phyloP scores from a whole-genome alignment of 37 sponge, comb jelly and placozoan species.

The Halisarca cf. caerulea region DNA sequence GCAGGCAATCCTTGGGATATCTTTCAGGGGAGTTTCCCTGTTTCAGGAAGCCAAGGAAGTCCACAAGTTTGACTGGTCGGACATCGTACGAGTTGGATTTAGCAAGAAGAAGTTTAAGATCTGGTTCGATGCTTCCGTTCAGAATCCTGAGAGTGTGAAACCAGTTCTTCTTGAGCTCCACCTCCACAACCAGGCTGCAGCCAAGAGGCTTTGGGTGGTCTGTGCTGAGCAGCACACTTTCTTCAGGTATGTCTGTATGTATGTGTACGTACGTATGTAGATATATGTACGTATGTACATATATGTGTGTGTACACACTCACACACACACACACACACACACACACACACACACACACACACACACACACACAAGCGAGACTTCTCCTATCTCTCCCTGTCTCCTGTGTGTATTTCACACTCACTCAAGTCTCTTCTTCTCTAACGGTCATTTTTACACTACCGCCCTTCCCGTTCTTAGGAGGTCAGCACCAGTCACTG shows the following conservation, averaged over 20 bases:
- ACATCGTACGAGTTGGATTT: conserved; percentile 12
- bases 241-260: conserved; percentile 17
- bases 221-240: conserved; percentile 33
- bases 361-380: neutral
- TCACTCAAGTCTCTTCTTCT: neutral
- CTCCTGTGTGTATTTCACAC: neutral
- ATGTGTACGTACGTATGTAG: neutral
- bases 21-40: conserved; percentile 10
- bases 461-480: neutral
- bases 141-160: conserved; percentile 4
- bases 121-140: conserved; percentile 17
- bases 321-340: neutral
- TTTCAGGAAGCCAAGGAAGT: conserved; percentile 19
- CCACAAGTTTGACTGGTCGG: conserved; percentile 30
- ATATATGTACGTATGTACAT: neutral
- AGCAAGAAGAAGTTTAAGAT: conserved; percentile 33
- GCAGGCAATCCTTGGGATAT: conserved; percentile 18
- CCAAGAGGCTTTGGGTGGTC: conserved; percentile 30
- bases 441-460: neutral
- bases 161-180: conserved; percentile 4
- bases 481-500: neutral
- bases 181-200: conserved; percentile 18
- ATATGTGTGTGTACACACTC: neutral
- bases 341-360: neutral
- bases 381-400: neutral